These are phyloP conservation scores for Drosophila serrata DNA, from an alignment of 1,140 invertebrate species.

Conservation along the genomic window DNA sequence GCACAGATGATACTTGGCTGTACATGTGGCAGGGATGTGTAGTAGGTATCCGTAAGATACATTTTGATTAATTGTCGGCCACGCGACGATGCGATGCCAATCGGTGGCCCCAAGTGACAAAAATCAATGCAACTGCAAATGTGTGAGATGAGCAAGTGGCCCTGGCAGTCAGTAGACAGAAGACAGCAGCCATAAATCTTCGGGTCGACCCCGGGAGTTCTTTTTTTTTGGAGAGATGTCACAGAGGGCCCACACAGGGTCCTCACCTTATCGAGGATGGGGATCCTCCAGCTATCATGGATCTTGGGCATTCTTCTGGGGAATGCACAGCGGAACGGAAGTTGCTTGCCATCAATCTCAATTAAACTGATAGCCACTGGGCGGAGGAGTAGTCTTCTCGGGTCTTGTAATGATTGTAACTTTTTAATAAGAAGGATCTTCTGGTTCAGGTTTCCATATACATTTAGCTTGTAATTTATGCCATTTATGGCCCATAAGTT, in stretches of 20 bases:
- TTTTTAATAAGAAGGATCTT: background rate
- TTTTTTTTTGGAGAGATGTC: conserved; percentile 47
- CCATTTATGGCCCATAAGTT: conserved; percentile 9
- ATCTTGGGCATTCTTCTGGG: conserved; percentile 45
- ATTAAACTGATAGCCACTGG: conserved; percentile 72
- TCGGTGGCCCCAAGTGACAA: conserved; percentile 67
- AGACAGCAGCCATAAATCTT: conserved; percentile 66
- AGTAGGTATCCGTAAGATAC: conserved; percentile 11
- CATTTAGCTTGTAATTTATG: background rate
- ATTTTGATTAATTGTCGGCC: conserved; percentile 67
- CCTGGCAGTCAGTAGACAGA: conserved; percentile 5
- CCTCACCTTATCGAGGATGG: conserved; percentile 50
- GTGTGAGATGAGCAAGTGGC: conserved; percentile 63
- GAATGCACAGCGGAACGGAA: conserved; percentile 69
- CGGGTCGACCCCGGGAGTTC: conserved; percentile 36
- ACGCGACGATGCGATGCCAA: conserved; percentile 71
- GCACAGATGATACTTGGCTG: conserved; percentile 22
- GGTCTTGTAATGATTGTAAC: conserved; percentile 4
- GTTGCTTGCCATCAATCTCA: conserved; percentile 75
- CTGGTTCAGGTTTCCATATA: background rate
- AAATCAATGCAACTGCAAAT: conserved; percentile 75
- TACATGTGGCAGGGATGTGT: background rate
- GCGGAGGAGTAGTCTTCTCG: conserved; percentile 16
- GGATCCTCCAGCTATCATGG: conserved; percentile 56
- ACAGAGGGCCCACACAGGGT: conserved; percentile 62